Percentiles rank a stretch among this genome's conserved stretches.
These are phyloP conservation scores for Leptinotarsa lineolata DNA, from an alignment of 1,140 invertebrate genomes.

Conservation along the genomic window DNA sequence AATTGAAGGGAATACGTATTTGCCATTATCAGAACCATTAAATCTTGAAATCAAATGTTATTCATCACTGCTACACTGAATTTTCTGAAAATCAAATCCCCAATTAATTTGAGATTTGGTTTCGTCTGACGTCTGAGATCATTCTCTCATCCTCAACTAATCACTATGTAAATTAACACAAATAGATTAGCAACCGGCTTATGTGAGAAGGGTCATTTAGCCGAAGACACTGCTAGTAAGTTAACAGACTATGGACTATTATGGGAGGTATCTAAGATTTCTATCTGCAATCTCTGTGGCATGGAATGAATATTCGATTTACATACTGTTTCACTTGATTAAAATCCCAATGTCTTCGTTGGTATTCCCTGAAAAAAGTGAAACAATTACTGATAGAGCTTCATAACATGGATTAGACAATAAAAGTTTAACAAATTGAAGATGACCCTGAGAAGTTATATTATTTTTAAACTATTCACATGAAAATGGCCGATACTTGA, in stretches of 20 bases:
- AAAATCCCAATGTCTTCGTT: not conserved
- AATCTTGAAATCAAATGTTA: too few relatives aligned
- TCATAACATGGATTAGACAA: not conserved
- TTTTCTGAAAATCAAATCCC: too few relatives aligned
- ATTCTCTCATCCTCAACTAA: constrained; percentile 9
- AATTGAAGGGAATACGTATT: too few relatives aligned
- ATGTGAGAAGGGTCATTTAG: constrained; percentile 26
- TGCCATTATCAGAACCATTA: too few relatives aligned
- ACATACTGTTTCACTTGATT: constrained; percentile 22
- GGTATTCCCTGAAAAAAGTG: not conserved
- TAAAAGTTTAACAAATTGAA: too few relatives aligned
- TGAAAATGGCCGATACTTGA: too few relatives aligned
- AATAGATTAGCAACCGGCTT: constrained; percentile 21
- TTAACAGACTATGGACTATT: constrained; percentile 19
- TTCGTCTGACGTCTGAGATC: not conserved
- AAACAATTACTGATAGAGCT: not conserved
- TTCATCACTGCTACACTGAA: too few relatives aligned
- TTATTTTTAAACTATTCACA: too few relatives aligned
- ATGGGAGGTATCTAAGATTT: constrained; percentile 19
- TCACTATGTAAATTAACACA: constrained; percentile 23
- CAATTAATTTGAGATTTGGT: too few relatives aligned
- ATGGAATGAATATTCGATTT: constrained; percentile 17
- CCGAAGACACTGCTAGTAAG: constrained; percentile 20
- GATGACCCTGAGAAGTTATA: too few relatives aligned
- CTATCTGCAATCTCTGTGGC: constrained; percentile 20